A percentile compares a stretch with the other conserved stretches of the same genome.
Conservation (phyloP, 2,888 invertebrate species). For the Luperina nickerlii region DNA sequence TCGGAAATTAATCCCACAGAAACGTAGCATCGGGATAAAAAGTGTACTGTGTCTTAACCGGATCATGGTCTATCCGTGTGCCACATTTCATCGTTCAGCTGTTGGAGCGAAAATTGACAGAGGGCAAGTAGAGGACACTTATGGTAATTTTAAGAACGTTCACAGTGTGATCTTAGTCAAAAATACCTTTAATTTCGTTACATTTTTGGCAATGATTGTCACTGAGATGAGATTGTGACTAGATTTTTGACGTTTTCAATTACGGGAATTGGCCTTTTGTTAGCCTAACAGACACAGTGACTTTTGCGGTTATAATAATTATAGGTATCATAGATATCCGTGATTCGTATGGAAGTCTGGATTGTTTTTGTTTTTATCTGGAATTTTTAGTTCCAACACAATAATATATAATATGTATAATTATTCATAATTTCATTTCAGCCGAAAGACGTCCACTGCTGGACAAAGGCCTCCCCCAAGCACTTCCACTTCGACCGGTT, state of each 20-base stretch:
- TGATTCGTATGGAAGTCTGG: background rate
- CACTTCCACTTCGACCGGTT: too few species aligned
- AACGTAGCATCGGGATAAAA: background rate
- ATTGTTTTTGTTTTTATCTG: background rate
- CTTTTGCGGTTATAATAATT: background rate
- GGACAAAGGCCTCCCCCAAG: too few species aligned
- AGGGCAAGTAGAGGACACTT: background rate
- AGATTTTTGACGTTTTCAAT: too few species aligned
- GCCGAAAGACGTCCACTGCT: too few species aligned
- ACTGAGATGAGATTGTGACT: too few species aligned
- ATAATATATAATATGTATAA: too few species aligned
- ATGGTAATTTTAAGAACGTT: background rate
- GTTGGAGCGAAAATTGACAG: background rate
- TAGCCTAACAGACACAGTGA: background rate
- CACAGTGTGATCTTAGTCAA: background rate
- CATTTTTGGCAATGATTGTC: too few species aligned
- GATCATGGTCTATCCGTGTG: background rate
- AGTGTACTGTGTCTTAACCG: background rate
- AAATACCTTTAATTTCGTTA: background rate
- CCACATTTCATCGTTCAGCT: background rate
- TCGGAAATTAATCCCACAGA: too few species aligned
- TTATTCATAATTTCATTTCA: too few species aligned
- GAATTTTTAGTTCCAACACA: background rate
- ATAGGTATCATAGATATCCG: too few species aligned
- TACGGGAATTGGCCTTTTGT: too few species aligned